Base-by-base conservation (phyloP, 2,113 vertebrate genomes). In the Prionailurus bengalensis region DNA sequence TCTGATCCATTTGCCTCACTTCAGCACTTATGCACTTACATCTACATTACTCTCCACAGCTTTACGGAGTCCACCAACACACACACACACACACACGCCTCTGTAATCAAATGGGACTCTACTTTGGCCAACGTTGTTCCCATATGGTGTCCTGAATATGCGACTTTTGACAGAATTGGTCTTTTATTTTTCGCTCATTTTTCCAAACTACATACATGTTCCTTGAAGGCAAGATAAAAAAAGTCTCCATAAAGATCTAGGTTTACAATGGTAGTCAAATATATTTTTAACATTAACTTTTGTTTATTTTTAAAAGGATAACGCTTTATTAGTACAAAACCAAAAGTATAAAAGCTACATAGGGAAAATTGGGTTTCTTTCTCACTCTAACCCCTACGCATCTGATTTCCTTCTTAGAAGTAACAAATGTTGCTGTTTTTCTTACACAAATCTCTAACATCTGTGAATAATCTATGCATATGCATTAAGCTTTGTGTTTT, bases 111-210 rank as follows among this genome's bases (percentile, higher is more conserved):
- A 39, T 21, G 23, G 7, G 4, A 29, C 25, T 80, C 25, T 48
- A 0, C 11, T 86, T 93, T 82, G 61, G 31, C 33, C 11, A 63
- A 23, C 2, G 8, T 66, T n/a, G 4, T 89, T 27, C 82, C 53
- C 19, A 14, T 83, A 16, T 58, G 7, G 9, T 88, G 33, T 11
- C 45, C 80, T 51, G 33, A 39, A 42, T 42, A 42, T 11, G 4
- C 8, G 21, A 48, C 29, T 86, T 66, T 91, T 39, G n/a, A 86
- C 27, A 74, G 36, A 92, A 76, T 4, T 93, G 33, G 31, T 31
- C 48, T 83, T 89, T 76, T 25, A n/a, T 95, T 74, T 89, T 90
- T 68, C 39, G n/a, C 15, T 71, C 12, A 17, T 94, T 88, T 96
- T 55, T 17, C 33, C 6, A 76, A 66, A 42, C 21, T 91, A 8